These are phyloP conservation scores for Dallia pectoralis DNA, from an alignment of 2,797 vertebrate species.

Conservation along the genomic window DNA sequence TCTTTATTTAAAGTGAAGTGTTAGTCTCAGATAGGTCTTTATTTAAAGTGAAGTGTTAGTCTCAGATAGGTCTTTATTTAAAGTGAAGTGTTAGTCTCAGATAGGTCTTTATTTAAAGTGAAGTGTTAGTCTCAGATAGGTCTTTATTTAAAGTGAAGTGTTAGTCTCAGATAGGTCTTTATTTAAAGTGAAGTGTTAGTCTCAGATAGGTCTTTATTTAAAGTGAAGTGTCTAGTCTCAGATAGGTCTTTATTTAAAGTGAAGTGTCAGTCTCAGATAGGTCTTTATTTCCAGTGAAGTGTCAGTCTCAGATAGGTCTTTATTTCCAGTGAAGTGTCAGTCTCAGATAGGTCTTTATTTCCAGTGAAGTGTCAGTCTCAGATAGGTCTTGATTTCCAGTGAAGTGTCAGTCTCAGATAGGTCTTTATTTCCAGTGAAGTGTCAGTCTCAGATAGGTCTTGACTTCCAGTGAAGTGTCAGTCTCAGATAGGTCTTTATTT, in stretches of 20 bases:
- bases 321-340: constrained; percentile 31
- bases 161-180: too few species aligned
- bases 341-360: constrained; percentile 33
- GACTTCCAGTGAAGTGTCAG: constrained; percentile 31
- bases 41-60: constrained; percentile 35
- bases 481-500: constrained; percentile 33
- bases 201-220: constrained; percentile 28
- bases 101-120: constrained; percentile 2
- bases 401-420: constrained; percentile 44
- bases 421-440: too few species aligned
- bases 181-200: constrained; percentile 35
- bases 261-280: constrained; percentile 44
- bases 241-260: constrained; percentile 3
- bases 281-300: too few species aligned
- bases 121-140: constrained; percentile 43
- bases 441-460: too few species aligned
- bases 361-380: too few species aligned
- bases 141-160: too few species aligned
- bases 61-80: constrained; percentile 28
- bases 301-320: too few species aligned
- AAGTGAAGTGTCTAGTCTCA: too few species aligned
- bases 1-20: too few species aligned
- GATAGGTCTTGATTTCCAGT: constrained; percentile 2
- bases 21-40: too few species aligned
- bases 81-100: too few species aligned